Conservation (phyloP, 2,113 vertebrate species). For the Neodontobutis hainanensis region DNA sequence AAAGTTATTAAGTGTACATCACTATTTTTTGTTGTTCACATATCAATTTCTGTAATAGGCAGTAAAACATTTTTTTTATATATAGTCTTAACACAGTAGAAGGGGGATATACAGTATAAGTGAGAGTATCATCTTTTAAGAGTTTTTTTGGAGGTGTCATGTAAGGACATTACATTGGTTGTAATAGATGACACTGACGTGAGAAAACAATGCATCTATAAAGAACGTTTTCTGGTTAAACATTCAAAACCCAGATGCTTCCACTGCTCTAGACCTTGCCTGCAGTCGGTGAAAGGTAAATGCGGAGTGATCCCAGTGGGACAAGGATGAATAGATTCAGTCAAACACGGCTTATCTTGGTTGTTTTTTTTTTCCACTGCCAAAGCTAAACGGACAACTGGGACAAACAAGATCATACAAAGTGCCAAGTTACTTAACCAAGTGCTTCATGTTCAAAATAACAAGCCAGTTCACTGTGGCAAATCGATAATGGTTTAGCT, state of each 20-base stretch:
- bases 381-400: slow-evolving; percentile 30
- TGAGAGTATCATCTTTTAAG: slow-evolving; percentile 10
- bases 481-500: slow-evolving; percentile 40
- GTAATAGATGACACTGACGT: background rate
- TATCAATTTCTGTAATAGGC: slow-evolving; percentile 25
- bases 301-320: slow-evolving; percentile 38
- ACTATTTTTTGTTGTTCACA: slow-evolving; percentile 12
- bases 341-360: slow-evolving; percentile 2
- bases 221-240: background rate
- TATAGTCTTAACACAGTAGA: slow-evolving; percentile 28
- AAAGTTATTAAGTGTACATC: slow-evolving; percentile 3
- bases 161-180: slow-evolving; percentile 11
- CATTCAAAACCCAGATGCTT: slow-evolving; percentile 8
- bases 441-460: slow-evolving; percentile 33
- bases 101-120: slow-evolving; percentile 6
- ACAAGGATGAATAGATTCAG: slow-evolving; percentile 39
- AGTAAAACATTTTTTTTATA: slow-evolving; percentile 40
- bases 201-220: background rate
- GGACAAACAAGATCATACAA: slow-evolving; percentile 26
- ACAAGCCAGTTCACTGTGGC: slow-evolving; percentile 22
- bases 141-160: slow-evolving; percentile 7
- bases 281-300: slow-evolving; percentile 65
- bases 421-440: slow-evolving; percentile 38
- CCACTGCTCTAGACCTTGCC: slow-evolving; percentile 12
- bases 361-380: slow-evolving; percentile 23